Percentiles rank a stretch among this genome's conserved stretches.
These are phyloP conservation scores for Chaetura pelagica DNA, from an alignment of 2,113 vertebrate species.

Conservation along the genomic window DNA sequence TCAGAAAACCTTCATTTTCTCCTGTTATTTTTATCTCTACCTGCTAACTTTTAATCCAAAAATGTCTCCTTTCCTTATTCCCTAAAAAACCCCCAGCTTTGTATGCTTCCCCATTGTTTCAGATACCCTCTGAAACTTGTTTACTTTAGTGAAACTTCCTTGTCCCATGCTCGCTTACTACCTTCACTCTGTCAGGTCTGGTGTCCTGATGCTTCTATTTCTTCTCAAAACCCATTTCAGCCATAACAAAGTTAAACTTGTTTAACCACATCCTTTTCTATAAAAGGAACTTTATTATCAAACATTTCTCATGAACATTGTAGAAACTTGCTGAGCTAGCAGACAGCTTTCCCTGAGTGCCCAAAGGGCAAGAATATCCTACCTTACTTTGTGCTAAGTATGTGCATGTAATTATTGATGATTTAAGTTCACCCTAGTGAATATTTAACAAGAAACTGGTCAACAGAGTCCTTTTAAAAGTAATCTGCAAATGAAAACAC, in stretches of 20 bases:
- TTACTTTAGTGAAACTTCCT: background rate
- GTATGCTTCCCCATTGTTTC: fast-evolving
- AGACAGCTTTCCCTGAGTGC: background rate
- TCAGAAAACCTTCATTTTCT: background rate
- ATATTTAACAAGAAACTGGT: background rate
- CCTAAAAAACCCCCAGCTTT: background rate
- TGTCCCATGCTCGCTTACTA: background rate
- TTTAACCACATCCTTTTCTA: background rate
- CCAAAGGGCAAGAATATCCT: background rate
- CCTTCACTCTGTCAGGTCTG: background rate
- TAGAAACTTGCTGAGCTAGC: background rate
- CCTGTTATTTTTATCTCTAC: background rate
- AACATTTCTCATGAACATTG: background rate
- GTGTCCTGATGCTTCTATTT: background rate
- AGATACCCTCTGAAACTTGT: background rate
- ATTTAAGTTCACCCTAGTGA: background rate
- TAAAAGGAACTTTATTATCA: background rate
- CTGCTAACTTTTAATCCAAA: background rate
- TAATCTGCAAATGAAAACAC: slow-evolving; percentile 18
- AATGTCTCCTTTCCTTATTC: background rate
- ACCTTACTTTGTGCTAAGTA: background rate
- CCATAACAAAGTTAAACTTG: background rate
- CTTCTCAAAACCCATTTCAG: background rate
- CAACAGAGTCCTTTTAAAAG: slow-evolving; percentile 29
- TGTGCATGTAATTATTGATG: slow-evolving; percentile 35